Conservation (phyloP, 2,888 invertebrate genomes). For the Lamellibrachia satsuma region DNA sequence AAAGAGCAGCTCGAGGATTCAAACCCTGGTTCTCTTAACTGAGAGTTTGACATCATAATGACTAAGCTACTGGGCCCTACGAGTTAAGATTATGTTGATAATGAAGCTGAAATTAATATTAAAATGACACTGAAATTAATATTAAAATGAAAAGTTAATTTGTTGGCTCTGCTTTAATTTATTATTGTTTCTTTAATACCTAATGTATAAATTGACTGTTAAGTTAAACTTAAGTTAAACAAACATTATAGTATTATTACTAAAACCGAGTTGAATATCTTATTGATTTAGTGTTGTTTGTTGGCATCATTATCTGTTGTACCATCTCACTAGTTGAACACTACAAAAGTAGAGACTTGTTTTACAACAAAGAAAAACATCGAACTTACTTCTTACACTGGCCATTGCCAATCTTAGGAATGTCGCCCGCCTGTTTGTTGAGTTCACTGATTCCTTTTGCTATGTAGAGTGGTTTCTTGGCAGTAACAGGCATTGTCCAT, state of each 20-base stretch:
- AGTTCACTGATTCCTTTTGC: slow-evolving; percentile 57
- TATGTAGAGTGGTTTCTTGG: slow-evolving; percentile 55
- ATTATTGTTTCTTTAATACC: too few relatives aligned
- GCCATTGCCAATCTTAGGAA: slow-evolving; percentile 27
- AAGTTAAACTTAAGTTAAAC: too few relatives aligned
- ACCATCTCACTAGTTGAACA: neutral
- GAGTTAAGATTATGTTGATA: too few relatives aligned
- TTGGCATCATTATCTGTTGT: too few relatives aligned
- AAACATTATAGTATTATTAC: too few relatives aligned
- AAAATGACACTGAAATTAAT: neutral
- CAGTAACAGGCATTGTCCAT: slow-evolving; percentile 49
- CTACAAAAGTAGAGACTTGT: neutral
- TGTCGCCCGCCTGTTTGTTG: slow-evolving; percentile 50
- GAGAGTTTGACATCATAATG: too few relatives aligned
- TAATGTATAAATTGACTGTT: too few relatives aligned
- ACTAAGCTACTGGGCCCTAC: too few relatives aligned
- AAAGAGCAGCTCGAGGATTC: too few relatives aligned
- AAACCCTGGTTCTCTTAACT: too few relatives aligned
- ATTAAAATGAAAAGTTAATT: neutral
- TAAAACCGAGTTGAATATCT: too few relatives aligned
- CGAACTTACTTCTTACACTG: slow-evolving; percentile 22
- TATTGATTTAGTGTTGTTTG: too few relatives aligned
- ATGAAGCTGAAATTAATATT: neutral
- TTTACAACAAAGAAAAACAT: neutral
- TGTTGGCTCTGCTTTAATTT: neutral